These are phyloP conservation scores for Oreochromis aureus DNA, from an alignment of 2,113 vertebrate species.

Conservation along the genomic window DNA sequence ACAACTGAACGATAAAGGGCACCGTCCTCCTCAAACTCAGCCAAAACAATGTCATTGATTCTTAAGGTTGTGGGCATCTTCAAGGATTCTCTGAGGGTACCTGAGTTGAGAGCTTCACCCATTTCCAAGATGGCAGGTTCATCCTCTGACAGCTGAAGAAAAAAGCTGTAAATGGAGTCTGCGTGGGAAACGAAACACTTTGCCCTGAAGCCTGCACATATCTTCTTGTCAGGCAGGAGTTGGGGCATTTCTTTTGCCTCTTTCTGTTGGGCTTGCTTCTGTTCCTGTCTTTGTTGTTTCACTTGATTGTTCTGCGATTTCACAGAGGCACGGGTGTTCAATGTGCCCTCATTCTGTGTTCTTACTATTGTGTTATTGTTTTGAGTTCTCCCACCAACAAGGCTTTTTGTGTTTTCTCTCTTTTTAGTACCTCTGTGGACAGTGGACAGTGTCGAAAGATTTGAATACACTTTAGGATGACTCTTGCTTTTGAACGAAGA, in stretches of 20 bases:
- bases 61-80: neutral
- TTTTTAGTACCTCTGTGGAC: neutral
- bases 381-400: neutral
- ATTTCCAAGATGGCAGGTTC: conserved; percentile 72
- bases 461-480: neutral
- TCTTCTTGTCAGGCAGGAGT: conserved; percentile 57
- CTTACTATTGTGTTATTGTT: neutral
- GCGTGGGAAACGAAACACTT: conserved; percentile 71
- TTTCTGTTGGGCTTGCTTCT: neutral
- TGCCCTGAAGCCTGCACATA: conserved; percentile 58
- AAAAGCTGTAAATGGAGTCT: conserved; percentile 69
- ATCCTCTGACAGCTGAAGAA: conserved; percentile 77
- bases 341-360: neutral
- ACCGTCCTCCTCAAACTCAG: conserved; percentile 65
- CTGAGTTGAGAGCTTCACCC: conserved; percentile 67
- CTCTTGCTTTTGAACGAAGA: neutral
- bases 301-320: neutral
- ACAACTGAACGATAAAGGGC: conserved; percentile 78
- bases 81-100: conserved; percentile 6
- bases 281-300: neutral
- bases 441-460: neutral
- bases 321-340: neutral
- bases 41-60: conserved; percentile 69
- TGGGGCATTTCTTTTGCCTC: neutral
- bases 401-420: neutral